Evolutionary conservation across 2,888 invertebrate species (phyloP).

Genomic region (Eumerus sabulonum): DNA sequence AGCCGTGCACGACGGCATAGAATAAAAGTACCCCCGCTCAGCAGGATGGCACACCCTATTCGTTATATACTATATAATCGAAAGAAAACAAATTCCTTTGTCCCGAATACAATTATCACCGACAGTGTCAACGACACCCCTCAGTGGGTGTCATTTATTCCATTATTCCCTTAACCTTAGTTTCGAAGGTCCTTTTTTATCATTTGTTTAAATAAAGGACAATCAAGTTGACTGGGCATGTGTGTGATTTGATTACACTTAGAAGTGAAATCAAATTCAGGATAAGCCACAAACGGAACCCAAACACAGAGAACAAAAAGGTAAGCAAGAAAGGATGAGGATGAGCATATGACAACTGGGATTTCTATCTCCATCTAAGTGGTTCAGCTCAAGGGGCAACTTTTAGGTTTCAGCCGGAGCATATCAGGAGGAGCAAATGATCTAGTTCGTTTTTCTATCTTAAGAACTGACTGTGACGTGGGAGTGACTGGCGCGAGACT

Average conservation of each 20-base stretch:
- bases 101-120: constrained; percentile 60
- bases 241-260: constrained; percentile 32
- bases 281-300: no score
- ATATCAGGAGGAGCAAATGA: constrained; percentile 38
- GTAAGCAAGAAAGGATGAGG: not conserved
- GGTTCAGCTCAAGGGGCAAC: no score
- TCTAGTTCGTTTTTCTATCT: constrained; percentile 33
- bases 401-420: no score
- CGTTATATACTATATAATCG: not conserved
- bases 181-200: constrained; percentile 22
- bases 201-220: constrained; percentile 33
- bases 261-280: constrained; percentile 54
- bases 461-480: constrained; percentile 23
- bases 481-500: constrained; percentile 8
- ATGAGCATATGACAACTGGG: constrained; percentile 35
- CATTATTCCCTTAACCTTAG: not conserved
- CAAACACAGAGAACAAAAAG: no score
- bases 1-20: constrained; percentile 2
- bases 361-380: constrained; percentile 32
- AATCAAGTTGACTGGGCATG: not conserved
- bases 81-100: constrained; percentile 26
- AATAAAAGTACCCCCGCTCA: constrained; percentile 26
- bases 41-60: constrained; percentile 41
- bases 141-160: constrained; percentile 46
- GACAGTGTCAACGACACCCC: constrained; percentile 31